Base-by-base conservation (phyloP, 1,140 invertebrate species). In the Ips nitidus region DNA sequence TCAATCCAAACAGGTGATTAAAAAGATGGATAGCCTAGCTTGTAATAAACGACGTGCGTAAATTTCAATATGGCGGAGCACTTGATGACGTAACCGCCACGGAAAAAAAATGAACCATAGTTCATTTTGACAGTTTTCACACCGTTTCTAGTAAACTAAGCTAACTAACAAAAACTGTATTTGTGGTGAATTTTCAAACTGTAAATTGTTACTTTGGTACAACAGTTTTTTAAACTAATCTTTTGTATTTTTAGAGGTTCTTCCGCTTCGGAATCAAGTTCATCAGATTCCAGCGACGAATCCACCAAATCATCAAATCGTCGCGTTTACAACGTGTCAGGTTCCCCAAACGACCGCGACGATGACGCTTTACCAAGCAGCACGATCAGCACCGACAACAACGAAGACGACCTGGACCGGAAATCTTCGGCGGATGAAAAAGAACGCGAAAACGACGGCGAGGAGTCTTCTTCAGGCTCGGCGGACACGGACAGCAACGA, bases 401-500 rank as follows among this genome's bases (percentile, higher is more conserved):
- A 73, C 38, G 79, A 78, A 5, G 76, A 76, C 45, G 73, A 80
- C 52, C 74, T 75, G 4, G 74, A 59, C 37, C 56, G 71, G 40
- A 55, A 70, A 38, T 75, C 73, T 4, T 75, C 74, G 6, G 75
- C 72, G 77, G 84, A 71, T 81, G 84, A 73, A 2, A 80, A 82
- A 8, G 82, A 83, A 40, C 84, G 71, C 81, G 84, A 73, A 1
- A 80, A 81, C 4, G 82, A 83, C n/a, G 81, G 85, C 53, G 82
- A 83, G 2, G 81, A 80, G 39, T 81, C 82, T 52, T 85, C 84
- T 1, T 86, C 84, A 0, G 82, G 81, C 1, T 80, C 84, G 4
- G 84, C 83, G 0, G 88, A 88, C n/a, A 87, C 87, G 43, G 87
- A 87, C 71, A 88, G 85, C 40, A 87, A 89, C 57, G 77, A 78